A percentile compares a stretch with the other conserved stretches of the same genome.
phyloP scores from a whole-genome alignment of 2,113 vertebrate genomes.

The Bolborhynchus lineola region DNA sequence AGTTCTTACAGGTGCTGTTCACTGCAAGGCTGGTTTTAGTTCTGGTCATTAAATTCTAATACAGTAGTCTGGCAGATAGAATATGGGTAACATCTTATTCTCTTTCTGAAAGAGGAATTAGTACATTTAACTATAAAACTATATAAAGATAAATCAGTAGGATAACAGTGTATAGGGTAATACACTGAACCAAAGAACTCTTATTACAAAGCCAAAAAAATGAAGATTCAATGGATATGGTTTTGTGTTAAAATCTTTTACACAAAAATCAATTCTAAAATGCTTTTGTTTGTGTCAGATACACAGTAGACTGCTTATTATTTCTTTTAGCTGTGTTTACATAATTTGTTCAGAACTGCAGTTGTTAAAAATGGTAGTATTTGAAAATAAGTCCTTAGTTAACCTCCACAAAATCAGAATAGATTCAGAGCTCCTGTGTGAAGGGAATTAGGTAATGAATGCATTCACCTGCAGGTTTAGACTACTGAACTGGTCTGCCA shows the following conservation, averaged over 20 bases:
- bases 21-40: neutral
- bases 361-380: neutral
- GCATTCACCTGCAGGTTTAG: neutral
- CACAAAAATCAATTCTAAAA: neutral
- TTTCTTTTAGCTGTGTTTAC: neutral
- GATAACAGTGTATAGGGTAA: neutral
- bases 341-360: neutral
- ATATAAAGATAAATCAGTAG: neutral
- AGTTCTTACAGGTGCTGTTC: neutral
- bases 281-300: neutral
- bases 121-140: neutral
- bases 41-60: neutral
- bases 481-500: neutral
- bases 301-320: neutral
- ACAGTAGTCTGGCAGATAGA: neutral
- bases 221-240: rapidly evolving
- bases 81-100: neutral
- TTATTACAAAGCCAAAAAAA: neutral
- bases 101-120: neutral
- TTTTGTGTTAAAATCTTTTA: neutral
- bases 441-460: neutral
- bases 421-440: neutral
- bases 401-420: neutral
- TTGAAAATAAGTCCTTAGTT: neutral
- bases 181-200: neutral